phyloP scores from a whole-genome alignment of 2,113 vertebrate species.

The Anseranas semipalmata region DNA sequence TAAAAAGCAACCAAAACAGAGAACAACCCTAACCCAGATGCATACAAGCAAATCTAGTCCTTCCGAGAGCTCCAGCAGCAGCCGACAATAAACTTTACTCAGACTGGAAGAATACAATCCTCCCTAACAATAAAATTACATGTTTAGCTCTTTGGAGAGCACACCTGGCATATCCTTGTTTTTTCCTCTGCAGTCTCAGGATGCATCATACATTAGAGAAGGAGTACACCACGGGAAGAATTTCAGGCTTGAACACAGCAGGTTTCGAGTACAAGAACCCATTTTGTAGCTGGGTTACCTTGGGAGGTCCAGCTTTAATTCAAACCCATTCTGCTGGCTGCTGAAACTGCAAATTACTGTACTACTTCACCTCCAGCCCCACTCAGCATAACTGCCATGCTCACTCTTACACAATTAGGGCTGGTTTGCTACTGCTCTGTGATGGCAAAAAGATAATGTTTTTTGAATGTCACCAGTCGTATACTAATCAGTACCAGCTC shows the following conservation, averaged over 20 bases:
- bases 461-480: not conserved
- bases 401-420: not conserved
- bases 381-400: not conserved
- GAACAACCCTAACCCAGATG: not conserved
- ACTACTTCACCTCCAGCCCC: not conserved
- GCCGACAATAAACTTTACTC: not conserved
- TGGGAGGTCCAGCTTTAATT: not conserved
- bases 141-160: not conserved
- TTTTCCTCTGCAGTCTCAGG: not conserved
- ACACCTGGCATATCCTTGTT: not conserved
- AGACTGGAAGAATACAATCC: not conserved
- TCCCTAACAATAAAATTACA: not conserved
- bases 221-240: not conserved
- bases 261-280: not conserved
- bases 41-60: not conserved
- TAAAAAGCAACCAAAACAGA: not conserved
- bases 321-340: not conserved
- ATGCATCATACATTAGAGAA: not conserved
- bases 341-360: not conserved
- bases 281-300: not conserved
- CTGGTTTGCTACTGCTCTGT: not conserved
- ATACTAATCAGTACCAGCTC: not conserved
- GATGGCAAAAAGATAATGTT: not conserved
- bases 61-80: not conserved
- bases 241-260: not conserved